These are phyloP conservation scores for Syngnathus typhle DNA, from an alignment of 2,113 vertebrate species.

Conservation along the genomic window DNA sequence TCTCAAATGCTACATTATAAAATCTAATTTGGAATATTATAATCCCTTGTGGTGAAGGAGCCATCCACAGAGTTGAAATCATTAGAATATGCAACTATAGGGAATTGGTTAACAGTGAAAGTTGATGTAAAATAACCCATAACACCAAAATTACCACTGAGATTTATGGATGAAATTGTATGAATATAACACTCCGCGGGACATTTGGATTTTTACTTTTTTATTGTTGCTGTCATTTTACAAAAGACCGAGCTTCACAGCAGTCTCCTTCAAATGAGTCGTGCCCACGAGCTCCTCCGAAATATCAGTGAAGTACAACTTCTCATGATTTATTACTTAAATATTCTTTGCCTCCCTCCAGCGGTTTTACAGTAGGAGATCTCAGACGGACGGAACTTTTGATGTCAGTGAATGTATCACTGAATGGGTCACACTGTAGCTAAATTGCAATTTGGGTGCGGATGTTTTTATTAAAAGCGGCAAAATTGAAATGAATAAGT, in stretches of 20 bases:
- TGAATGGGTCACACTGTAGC: slow-evolving; percentile 36
- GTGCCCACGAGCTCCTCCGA: slow-evolving; percentile 39
- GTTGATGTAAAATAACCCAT: slow-evolving; percentile 18
- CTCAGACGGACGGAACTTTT: slow-evolving; percentile 34
- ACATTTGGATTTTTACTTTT: slow-evolving; percentile 24
- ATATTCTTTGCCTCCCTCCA: slow-evolving; percentile 48
- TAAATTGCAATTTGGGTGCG: slow-evolving; percentile 25
- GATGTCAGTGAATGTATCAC: slow-evolving; percentile 41
- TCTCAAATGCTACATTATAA: slow-evolving; percentile 6
- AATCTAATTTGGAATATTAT: slow-evolving; percentile 14
- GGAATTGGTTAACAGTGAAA: slow-evolving; percentile 12
- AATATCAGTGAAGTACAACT: slow-evolving; percentile 46
- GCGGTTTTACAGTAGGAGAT: slow-evolving; percentile 42
- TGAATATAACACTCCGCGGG: slow-evolving; percentile 26
- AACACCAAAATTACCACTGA: slow-evolving; percentile 7
- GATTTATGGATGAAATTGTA: slow-evolving; percentile 18
- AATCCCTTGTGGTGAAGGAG: slow-evolving; percentile 4
- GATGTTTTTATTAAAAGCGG: not conserved
- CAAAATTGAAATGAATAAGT: not conserved
- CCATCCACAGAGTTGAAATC: slow-evolving; percentile 21
- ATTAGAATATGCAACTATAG: not conserved
- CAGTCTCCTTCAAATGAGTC: slow-evolving; percentile 23
- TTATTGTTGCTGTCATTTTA: slow-evolving; percentile 35
- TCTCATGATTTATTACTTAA: slow-evolving; percentile 46
- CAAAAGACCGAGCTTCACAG: slow-evolving; percentile 27